phyloP scores from a whole-genome alignment of 2,113 vertebrate genomes.

The Antechinus flavipes region DNA sequence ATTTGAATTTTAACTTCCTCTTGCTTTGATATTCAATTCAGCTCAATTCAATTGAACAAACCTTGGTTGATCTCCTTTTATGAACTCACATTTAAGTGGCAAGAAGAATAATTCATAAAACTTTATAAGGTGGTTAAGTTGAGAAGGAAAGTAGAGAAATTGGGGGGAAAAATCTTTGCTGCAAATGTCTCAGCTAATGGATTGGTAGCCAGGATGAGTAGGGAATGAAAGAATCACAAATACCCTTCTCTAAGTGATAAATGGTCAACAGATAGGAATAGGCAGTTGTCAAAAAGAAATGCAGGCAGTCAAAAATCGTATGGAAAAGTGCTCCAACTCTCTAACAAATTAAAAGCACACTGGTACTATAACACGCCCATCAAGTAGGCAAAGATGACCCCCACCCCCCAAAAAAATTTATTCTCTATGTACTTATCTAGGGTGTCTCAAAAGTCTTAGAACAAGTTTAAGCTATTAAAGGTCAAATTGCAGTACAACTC shows the following conservation, averaged over 20 bases:
- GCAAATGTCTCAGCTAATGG: neutral
- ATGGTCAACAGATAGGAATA: neutral
- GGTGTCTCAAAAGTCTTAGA: neutral
- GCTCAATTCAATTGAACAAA: neutral
- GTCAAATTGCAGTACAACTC: neutral
- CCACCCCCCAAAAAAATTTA: neutral
- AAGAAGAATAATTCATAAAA: neutral
- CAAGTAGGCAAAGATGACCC: neutral
- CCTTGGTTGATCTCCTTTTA: neutral
- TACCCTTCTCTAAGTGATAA: neutral
- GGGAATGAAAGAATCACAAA: neutral
- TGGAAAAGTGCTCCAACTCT: no score
- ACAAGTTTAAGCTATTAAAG: neutral
- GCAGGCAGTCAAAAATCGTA: neutral
- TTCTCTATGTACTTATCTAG: neutral
- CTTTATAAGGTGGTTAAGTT: neutral
- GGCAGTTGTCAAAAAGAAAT: neutral
- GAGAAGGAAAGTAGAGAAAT: neutral
- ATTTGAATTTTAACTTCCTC: neutral
- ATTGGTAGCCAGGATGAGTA: neutral
- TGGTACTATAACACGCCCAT: fast-evolving
- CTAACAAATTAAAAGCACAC: neutral
- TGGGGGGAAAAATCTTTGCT: neutral
- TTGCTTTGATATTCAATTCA: neutral
- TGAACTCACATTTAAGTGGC: neutral